Conservation (phyloP, 2,113 vertebrate genomes). For the Spheniscus mendiculus region DNA sequence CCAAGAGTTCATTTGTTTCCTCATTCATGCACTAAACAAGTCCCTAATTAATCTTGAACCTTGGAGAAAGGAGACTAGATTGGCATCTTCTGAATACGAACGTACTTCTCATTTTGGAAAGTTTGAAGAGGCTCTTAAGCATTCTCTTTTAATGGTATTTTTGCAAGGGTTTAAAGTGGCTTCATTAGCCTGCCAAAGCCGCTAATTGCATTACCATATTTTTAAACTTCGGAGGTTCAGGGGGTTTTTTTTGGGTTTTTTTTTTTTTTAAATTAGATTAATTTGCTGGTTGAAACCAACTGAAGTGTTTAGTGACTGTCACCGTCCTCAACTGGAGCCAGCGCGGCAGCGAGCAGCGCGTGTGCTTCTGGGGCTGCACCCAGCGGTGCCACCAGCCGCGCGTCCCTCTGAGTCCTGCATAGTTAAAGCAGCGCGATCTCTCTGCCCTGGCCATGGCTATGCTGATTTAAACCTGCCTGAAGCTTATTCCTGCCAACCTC, state of each 20-base stretch:
- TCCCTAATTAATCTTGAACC: slow-evolving; percentile 80
- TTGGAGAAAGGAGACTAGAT: slow-evolving; percentile 74
- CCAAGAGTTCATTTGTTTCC: slow-evolving; percentile 76
- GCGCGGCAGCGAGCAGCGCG: neutral
- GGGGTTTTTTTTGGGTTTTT: neutral
- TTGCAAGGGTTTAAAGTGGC: slow-evolving; percentile 67
- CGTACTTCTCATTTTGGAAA: slow-evolving; percentile 73
- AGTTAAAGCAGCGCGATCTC: fast-evolving
- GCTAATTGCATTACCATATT: slow-evolving; percentile 83
- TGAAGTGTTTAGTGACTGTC: neutral
- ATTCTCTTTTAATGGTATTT: slow-evolving; percentile 68
- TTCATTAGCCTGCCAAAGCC: slow-evolving; percentile 71
- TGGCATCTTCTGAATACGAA: slow-evolving; percentile 70
- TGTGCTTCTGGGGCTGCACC: neutral
- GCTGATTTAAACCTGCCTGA: neutral
- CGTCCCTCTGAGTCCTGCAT: neutral
- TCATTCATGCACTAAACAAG: slow-evolving; percentile 76
- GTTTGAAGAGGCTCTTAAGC: slow-evolving; percentile 80
- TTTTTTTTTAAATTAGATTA: neutral
- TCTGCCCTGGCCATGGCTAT: fast-evolving
- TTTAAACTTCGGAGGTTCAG: slow-evolving; percentile 70
- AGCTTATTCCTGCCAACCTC: neutral
- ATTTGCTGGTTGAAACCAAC: neutral
- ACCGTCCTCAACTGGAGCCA: neutral
- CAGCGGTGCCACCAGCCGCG: neutral